Base-by-base conservation (phyloP, 2,113 vertebrate genomes). In the Tautogolabrus adspersus region DNA sequence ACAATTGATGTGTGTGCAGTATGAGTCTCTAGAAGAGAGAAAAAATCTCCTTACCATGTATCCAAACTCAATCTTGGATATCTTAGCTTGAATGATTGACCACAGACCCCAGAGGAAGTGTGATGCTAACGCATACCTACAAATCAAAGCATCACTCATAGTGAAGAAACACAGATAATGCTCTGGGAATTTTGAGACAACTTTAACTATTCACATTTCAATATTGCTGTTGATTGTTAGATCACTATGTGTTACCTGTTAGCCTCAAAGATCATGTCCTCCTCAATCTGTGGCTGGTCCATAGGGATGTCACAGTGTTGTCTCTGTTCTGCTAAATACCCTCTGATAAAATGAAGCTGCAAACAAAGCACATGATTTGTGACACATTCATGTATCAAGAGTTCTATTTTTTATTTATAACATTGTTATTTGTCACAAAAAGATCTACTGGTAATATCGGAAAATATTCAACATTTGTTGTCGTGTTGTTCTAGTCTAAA, bases 41-140 rank as follows among this genome's bases (percentile, higher is more conserved):
- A 23, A 23, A 26, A 13, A 49, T 21, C 3, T 44, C 1, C 83
- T 85, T 72, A 99, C 97, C 96, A 98, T 93, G 85, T 99, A 99
- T 72, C 97, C 97, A 72, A 99, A 99, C 89, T 96, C 91, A 30
- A 98, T 98, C 72, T 95, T 97, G 58, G 97, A 99, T 88, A 99
- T 92, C 82, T 96, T 97, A 0, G 97, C 96, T 91, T 99, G 97
- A 80, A 99, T 93, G 65, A 97, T 95, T 77, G 97, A 97, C 97
- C 97, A 99, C 49, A 98, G 88, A 4, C 97, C 97, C 97, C 97
- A 99, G 66, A 98, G 94, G 85, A 98, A 98, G 85, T 99, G 97
- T 5, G 97, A 98, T 0, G 97, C 97, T 80, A 98, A 75, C 0
- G 96, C 95, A 59, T 94, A 99, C 82, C 97, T 99, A 58, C 15